Evolutionary conservation across 2,888 invertebrate genomes (phyloP).

Genomic region (Frankliniella fusca): DNA sequence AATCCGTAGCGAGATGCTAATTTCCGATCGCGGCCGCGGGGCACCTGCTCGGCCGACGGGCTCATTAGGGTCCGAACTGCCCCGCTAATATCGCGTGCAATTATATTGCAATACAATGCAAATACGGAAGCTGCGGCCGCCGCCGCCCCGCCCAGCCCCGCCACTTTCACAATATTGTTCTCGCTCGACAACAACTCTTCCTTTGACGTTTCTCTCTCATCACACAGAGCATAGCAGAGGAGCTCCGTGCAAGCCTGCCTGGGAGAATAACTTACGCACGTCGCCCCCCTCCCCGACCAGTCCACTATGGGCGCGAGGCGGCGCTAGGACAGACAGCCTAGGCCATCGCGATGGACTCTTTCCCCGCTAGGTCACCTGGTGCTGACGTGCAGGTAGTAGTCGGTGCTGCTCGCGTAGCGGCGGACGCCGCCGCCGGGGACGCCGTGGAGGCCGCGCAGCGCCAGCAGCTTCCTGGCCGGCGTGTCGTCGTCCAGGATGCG

Average conservation of each 20-base stretch:
- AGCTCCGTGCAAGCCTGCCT: no score
- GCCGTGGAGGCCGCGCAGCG: slow-evolving; percentile 3
- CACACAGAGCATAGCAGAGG: neutral
- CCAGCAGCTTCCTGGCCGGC: slow-evolving; percentile 12
- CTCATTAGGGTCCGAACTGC: no score
- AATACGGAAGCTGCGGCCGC: neutral
- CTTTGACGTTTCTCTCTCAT: slow-evolving; percentile 10
- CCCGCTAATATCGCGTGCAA: neutral
- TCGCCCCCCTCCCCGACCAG: no score
- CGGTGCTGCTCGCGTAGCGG: neutral
- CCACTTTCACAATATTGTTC: slow-evolving; percentile 20
- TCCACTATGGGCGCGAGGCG: no score
- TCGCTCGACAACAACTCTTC: neutral
- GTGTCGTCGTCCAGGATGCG: slow-evolving; percentile 6
- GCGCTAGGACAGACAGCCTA: no score
- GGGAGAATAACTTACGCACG: no score
- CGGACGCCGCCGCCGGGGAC: neutral
- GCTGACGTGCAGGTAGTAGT: slow-evolving; percentile 19
- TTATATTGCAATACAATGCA: neutral
- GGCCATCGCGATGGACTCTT: no score
- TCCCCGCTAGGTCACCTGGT: slow-evolving; percentile 4
- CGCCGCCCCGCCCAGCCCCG: neutral
- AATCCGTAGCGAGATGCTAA: neutral
- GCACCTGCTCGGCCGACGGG: no score
- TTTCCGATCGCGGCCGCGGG: neutral